Base-by-base conservation (phyloP, 1,140 invertebrate species). In the Nasonia vitripennis region DNA sequence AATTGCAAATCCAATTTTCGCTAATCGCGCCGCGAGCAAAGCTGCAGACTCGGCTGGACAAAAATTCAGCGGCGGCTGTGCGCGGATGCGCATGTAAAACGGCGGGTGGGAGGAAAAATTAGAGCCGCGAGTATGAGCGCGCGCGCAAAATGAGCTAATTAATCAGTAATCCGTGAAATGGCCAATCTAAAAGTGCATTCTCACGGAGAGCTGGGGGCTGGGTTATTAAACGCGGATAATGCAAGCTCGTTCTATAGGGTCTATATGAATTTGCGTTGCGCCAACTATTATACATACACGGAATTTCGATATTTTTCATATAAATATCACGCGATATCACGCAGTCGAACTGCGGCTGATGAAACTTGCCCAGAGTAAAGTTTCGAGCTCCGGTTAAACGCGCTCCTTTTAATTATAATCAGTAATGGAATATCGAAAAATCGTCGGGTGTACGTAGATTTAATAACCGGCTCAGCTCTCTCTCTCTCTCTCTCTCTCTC, bases 1-100 rank as follows among this genome's bases (percentile, higher is more conserved):
- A 88, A 87, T 88, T 87, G 82, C 87, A 87, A 87, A 87, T 88
- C 85, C 87, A 89, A 88, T 89, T 89, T 88, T 89, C 86, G 84
- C 37, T 88, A 88, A 89, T 87, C 84, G 86, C 23, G n/a, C 75
- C 75, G 34, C 83, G 62, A 83, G 83, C 77, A 73, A 27, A 81
- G 68, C 68, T 5, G 9, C 20, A 77, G 45, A 75, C 75, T 74
- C 86, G 51, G 51, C 62, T 67, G n/a, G 62, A 68, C 55, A 62
- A 62, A 62, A 62, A 62, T 62, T 62, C 55, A 62, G 20, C 55
- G 20, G 55, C 17, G 6, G 55, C 2, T 20, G 2, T n/a, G 17
- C 17, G 20, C 6, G 14, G 6, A 14, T 20, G 17, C 7, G 4
- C 2, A 17, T n/a, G n/a, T 17, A 74, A 34, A 34, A 37, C 67